These are phyloP conservation scores for Apis cerana DNA, from an alignment of 1,140 invertebrate genomes.

Conservation along the genomic window DNA sequence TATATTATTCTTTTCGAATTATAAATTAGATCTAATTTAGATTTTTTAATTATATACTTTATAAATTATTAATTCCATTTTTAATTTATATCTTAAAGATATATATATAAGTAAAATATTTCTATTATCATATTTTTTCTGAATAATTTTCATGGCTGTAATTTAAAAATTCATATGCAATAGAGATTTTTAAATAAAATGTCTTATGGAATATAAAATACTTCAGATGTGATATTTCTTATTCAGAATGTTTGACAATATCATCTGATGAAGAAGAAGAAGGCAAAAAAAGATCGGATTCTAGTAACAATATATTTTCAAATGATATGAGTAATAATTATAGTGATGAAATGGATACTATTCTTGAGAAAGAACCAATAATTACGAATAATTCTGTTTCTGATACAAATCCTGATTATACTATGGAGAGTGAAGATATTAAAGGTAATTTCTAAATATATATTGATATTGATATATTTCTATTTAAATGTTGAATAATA, in stretches of 20 bases:
- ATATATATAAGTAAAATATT: background rate
- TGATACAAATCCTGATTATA: conserved; percentile 47
- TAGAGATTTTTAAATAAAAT: background rate
- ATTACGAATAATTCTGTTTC: conserved; percentile 75
- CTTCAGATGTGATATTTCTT: conserved; percentile 16
- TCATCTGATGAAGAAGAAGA: conserved; percentile 79
- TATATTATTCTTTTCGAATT: background rate
- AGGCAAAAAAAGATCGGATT: conserved; percentile 46
- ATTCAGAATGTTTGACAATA: conserved; percentile 77
- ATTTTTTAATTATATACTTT: background rate
- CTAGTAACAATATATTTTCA: conserved; percentile 38
- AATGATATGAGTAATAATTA: conserved; percentile 45
- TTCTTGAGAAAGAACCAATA: conserved; percentile 81
- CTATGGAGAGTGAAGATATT: conserved; percentile 54
- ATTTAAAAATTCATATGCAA: background rate
- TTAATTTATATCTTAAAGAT: background rate
- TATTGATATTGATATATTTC: background rate
- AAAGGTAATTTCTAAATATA: conserved; percentile 42
- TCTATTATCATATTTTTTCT: background rate
- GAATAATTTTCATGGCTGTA: background rate
- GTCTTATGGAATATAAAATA: background rate
- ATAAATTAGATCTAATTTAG: background rate
- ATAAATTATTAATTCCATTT: background rate
- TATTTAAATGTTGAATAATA: background rate
- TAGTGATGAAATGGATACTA: conserved; percentile 68